Percentiles rank a stretch among this genome's conserved stretches.
Evolutionary conservation across 1,140 invertebrate genomes (phyloP).

Genomic region (Diuraphis noxia): DNA sequence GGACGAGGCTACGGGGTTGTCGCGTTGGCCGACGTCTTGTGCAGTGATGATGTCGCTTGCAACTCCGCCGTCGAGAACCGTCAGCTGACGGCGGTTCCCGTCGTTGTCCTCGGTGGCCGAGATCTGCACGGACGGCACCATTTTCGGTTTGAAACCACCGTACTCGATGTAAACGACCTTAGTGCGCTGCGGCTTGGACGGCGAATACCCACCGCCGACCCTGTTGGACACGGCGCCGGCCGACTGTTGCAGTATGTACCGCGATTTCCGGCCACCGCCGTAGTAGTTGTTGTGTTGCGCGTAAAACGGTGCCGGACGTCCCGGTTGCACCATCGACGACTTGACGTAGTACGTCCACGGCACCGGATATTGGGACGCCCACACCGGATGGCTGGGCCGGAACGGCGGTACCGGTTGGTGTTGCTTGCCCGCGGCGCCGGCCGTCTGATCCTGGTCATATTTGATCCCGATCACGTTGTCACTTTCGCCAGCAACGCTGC

Average conservation of each 20-base stretch:
- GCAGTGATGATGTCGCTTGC: not conserved
- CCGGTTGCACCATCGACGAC: conserved; percentile 36
- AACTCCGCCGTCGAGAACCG: not conserved
- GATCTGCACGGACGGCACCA: conserved; percentile 74
- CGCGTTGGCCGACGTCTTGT: not conserved
- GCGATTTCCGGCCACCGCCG: not conserved
- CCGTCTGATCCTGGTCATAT: conserved; percentile 12
- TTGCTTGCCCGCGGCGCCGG: conserved; percentile 10
- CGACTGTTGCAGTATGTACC: conserved; percentile 39
- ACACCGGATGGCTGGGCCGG: conserved; percentile 61
- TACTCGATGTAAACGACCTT: conserved; percentile 66
- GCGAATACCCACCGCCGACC: conserved; percentile 10
- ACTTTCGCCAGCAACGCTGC: not conserved
- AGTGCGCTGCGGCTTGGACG: conserved; percentile 56
- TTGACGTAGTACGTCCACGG: conserved; percentile 57
- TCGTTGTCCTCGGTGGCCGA: not conserved
- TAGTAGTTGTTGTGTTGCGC: not conserved
- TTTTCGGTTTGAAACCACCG: conserved; percentile 74
- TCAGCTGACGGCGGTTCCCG: not conserved
- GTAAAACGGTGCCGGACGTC: conserved; percentile 51
- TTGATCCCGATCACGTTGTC: conserved; percentile 27
- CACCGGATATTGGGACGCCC: conserved; percentile 59
- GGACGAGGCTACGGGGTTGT: not conserved
- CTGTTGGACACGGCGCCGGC: conserved; percentile 41
- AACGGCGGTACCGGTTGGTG: conserved; percentile 58